Evolutionary conservation across 2,113 vertebrate genomes (phyloP).

Genomic region (Alouatta palliata): DNA sequence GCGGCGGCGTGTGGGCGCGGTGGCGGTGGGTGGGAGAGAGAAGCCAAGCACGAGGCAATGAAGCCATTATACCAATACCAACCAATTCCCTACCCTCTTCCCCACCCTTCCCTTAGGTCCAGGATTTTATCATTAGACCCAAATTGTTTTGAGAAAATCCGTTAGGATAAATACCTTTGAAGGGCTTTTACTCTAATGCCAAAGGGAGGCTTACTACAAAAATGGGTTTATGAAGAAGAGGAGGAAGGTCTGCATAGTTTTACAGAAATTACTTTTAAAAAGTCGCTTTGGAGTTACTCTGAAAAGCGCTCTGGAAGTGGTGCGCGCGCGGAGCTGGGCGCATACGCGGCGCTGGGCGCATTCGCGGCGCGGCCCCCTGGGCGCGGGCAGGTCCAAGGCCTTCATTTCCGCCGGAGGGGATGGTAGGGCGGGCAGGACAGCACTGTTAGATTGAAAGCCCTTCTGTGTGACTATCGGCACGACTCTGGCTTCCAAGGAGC

Average conservation of each 20-base stretch:
- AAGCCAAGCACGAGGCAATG: neutral
- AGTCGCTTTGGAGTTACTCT: neutral
- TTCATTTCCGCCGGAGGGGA: neutral
- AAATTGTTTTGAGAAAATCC: neutral
- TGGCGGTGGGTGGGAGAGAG: neutral
- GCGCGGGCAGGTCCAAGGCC: neutral
- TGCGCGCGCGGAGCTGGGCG: neutral
- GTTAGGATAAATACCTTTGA: neutral
- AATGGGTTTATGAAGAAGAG: neutral
- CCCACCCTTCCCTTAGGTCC: neutral
- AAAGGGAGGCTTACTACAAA: neutral
- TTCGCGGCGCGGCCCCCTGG: fast-evolving
- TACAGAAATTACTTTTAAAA: neutral
- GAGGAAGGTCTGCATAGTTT: neutral
- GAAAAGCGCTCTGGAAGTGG: neutral
- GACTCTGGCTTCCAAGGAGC: neutral
- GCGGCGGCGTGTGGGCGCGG: neutral
- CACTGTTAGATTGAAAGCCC: neutral
- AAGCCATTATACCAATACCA: neutral
- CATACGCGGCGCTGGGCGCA: fast-evolving
- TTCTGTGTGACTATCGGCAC: neutral
- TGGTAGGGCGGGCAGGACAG: neutral
- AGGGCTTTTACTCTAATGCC: neutral
- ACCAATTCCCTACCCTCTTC: neutral
- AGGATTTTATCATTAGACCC: neutral